These are phyloP conservation scores for Cydia splendana DNA, from an alignment of 1,140 invertebrate genomes.

Conservation along the genomic window DNA sequence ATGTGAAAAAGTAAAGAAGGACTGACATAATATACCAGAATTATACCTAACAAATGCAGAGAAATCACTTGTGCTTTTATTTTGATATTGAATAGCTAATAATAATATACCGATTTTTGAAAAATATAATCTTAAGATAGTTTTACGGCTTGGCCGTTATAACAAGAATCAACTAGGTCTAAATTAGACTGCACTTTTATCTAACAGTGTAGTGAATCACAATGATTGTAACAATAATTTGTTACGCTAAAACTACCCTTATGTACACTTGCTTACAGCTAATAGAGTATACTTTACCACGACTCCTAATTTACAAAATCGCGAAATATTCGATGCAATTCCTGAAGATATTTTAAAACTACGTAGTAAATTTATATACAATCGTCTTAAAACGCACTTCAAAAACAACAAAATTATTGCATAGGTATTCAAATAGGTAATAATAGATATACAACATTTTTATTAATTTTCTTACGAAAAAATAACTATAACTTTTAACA, in stretches of 20 bases:
- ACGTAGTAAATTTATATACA: neutral
- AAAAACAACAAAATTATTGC: neutral
- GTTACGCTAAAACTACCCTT: slow-evolving; percentile 9
- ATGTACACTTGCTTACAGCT: neutral
- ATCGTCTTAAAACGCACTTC: neutral
- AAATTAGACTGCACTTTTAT: slow-evolving; percentile 18
- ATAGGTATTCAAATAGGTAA: too few relatives aligned
- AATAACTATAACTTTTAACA: too few relatives aligned
- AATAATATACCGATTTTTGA: neutral
- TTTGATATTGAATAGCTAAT: too few relatives aligned
- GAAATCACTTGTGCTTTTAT: too few relatives aligned
- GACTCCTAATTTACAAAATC: slow-evolving; percentile 12
- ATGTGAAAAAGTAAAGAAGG: too few relatives aligned
- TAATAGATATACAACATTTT: neutral
- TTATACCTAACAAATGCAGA: neutral
- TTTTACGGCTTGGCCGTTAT: slow-evolving; percentile 12
- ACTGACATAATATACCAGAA: neutral
- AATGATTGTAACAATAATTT: slow-evolving; percentile 1
- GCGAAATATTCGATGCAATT: slow-evolving; percentile 24
- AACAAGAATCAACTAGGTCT: slow-evolving; percentile 15
- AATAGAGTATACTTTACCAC: slow-evolving; percentile 23
- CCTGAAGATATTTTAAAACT: neutral
- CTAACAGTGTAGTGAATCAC: slow-evolving; percentile 29
- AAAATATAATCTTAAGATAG: neutral
- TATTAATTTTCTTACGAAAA: too few relatives aligned